Conservation (phyloP, 2,113 vertebrate genomes). For the western clawed frog (Xenopus tropicalis) region DNA sequence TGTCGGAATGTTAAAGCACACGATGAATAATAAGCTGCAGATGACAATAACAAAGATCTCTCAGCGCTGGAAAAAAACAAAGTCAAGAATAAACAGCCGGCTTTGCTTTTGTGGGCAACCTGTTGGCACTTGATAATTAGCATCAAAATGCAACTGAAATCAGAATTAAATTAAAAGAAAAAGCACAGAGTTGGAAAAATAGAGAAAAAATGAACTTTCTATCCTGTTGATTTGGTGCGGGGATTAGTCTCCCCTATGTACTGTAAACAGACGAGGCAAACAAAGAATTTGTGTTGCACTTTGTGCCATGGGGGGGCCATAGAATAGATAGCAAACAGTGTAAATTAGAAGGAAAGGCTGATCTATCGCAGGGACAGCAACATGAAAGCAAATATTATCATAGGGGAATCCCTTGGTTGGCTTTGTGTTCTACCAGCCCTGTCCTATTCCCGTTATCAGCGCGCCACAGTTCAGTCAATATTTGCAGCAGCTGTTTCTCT, state of each 20-base stretch:
- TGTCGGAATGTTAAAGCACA: too few relatives aligned
- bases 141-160: too few relatives aligned
- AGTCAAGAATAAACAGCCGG: too few relatives aligned
- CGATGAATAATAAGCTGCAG: too few relatives aligned
- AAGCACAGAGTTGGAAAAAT: too few relatives aligned
- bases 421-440: neutral
- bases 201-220: too few relatives aligned
- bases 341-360: neutral
- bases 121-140: too few relatives aligned
- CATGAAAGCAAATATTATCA: slow-evolving; percentile 4
- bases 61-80: too few relatives aligned
- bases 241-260: neutral
- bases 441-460: slow-evolving; percentile 4
- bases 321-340: neutral
- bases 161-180: too few relatives aligned
- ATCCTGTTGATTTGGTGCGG: neutral
- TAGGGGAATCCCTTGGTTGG: neutral
- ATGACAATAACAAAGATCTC: too few relatives aligned
- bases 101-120: too few relatives aligned
- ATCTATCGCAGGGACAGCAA: neutral
- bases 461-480: slow-evolving; percentile 14
- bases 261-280: neutral
- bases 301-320: neutral
- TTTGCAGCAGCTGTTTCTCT: neutral
- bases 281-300: neutral